Evolutionary conservation across 2,113 vertebrate genomes (phyloP).

Genomic region (Pitta sordida): DNA sequence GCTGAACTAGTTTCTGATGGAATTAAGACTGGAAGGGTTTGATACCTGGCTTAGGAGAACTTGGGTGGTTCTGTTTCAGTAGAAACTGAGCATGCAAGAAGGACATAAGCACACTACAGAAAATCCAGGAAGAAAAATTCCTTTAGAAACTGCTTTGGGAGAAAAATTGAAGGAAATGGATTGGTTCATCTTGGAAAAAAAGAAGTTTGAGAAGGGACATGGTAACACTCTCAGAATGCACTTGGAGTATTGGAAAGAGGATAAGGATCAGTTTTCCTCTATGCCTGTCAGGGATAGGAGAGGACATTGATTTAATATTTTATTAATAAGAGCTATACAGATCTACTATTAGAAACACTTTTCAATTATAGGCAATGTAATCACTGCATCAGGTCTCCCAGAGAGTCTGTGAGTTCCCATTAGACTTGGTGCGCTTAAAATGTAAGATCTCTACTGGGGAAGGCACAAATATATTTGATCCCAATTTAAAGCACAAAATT

Average conservation of each 20-base stretch:
- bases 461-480: not conserved
- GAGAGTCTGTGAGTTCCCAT: not conserved
- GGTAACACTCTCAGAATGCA: not conserved
- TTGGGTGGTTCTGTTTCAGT: not conserved
- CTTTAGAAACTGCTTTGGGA: not conserved
- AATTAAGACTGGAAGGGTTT: not conserved
- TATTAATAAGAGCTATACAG: not conserved
- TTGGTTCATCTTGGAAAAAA: not conserved
- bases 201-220: not conserved
- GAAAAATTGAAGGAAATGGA: not conserved
- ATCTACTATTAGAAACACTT: not conserved
- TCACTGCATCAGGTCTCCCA: not conserved
- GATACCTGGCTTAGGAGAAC: not conserved
- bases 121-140: not conserved
- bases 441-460: not conserved
- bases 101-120: not conserved
- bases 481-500: not conserved
- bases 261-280: not conserved
- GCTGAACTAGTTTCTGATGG: not conserved
- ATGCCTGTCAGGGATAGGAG: not conserved
- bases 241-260: not conserved
- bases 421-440: not conserved
- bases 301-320: not conserved
- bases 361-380: not conserved
- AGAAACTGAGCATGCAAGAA: not conserved